Percentiles rank a stretch among this genome's conserved stretches.
phyloP scores from a whole-genome alignment of 2,797 vertebrate species.

The Chrysocyon brachyurus region DNA sequence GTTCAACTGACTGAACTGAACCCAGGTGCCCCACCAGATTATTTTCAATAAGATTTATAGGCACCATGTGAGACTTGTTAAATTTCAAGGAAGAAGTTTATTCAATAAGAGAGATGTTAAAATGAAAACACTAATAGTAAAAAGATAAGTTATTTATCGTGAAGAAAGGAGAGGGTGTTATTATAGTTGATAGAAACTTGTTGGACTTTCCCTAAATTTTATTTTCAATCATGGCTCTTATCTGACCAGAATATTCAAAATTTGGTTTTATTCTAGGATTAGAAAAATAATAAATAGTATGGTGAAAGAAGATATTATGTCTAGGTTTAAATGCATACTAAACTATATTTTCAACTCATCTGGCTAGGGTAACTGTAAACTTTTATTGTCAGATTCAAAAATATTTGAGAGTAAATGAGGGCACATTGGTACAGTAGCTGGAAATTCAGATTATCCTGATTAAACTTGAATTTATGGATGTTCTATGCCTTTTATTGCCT shows the following conservation, averaged over 20 bases:
- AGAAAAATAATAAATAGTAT: not conserved
- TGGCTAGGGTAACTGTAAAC: not conserved
- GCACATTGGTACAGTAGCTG: not conserved
- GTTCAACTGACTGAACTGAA: not conserved
- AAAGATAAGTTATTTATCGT: not conserved
- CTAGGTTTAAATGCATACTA: not conserved
- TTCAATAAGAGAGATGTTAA: not conserved
- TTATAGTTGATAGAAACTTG: not conserved
- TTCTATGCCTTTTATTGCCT: not conserved
- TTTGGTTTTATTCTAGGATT: not conserved
- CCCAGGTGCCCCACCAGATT: not conserved
- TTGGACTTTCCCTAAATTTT: not conserved
- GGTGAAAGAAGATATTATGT: not conserved
- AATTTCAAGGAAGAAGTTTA: not conserved
- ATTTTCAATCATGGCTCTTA: conserved; percentile 8
- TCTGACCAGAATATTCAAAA: not conserved
- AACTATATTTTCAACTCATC: not conserved
- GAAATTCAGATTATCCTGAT: not conserved
- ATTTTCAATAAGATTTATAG: not conserved
- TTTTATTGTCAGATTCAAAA: not conserved
- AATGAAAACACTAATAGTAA: conserved; percentile 3
- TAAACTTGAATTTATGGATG: not conserved
- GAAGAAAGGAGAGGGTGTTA: not conserved
- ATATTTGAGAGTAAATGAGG: not conserved
- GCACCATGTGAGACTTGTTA: not conserved